Evolutionary conservation across 2,888 invertebrate genomes (phyloP).

Genomic region (Drosophila mimetica): DNA sequence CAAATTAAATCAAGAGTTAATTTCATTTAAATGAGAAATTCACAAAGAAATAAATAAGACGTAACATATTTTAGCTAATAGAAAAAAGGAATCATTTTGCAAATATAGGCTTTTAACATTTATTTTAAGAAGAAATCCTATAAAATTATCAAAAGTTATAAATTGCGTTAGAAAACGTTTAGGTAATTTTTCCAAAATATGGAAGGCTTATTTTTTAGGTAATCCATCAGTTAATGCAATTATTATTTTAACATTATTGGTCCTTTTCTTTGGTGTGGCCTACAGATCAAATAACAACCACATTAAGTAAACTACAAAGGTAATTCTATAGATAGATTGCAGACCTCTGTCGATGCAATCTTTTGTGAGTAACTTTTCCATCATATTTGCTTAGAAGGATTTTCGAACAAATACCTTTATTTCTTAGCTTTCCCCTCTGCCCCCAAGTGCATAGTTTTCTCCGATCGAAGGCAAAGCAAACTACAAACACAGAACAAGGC

Average conservation of each 20-base stretch:
- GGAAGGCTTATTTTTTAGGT: too few species aligned
- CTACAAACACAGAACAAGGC: conserved; percentile 11
- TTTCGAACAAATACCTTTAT: conserved; percentile 1
- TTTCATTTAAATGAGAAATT: background rate
- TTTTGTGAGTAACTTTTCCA: conserved; percentile 3
- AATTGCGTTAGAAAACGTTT: too few species aligned
- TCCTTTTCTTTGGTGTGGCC: too few species aligned
- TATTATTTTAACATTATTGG: too few species aligned
- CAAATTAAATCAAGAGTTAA: background rate
- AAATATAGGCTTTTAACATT: too few species aligned
- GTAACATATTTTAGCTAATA: too few species aligned
- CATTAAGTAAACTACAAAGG: background rate
- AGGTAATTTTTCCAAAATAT: too few species aligned
- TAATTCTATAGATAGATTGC: background rate
- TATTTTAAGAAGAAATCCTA: too few species aligned
- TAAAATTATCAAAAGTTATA: too few species aligned
- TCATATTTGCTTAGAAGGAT: conserved; percentile 12
- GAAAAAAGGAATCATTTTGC: too few species aligned
- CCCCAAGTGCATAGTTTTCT: conserved; percentile 9
- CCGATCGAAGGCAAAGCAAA: conserved; percentile 13
- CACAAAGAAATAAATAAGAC: background rate
- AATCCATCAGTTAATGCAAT: too few species aligned
- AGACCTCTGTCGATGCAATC: conserved; percentile 1
- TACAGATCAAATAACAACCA: background rate
- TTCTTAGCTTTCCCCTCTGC: background rate